phyloP scores from a whole-genome alignment of 2,888 invertebrate genomes.

The Tenthredo mesomela region DNA sequence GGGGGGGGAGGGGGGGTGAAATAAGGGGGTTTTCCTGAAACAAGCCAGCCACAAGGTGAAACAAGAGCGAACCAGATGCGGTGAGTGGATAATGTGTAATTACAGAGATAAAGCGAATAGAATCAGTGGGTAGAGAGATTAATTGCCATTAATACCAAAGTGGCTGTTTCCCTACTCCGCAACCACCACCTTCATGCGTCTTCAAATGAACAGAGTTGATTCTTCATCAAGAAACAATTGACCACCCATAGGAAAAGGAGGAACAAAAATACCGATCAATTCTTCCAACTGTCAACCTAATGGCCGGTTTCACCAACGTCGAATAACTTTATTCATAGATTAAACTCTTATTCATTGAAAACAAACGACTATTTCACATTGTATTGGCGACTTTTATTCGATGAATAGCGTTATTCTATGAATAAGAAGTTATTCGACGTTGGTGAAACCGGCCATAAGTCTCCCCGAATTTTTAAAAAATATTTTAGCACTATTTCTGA shows the following conservation, averaged over 20 bases:
- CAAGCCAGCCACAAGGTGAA: conserved; percentile 25
- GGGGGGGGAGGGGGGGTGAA: too few relatives aligned
- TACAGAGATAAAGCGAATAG: conserved; percentile 56
- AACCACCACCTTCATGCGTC: neutral
- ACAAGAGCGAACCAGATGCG: conserved; percentile 26
- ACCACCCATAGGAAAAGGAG: neutral
- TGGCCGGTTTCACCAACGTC: too few relatives aligned
- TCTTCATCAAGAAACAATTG: conserved; percentile 17
- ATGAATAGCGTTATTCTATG: too few relatives aligned
- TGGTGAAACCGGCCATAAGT: too few relatives aligned
- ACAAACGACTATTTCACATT: too few relatives aligned
- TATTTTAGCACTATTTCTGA: neutral
- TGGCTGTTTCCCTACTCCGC: conserved; percentile 19
- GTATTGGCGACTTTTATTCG: too few relatives aligned
- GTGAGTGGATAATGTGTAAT: conserved; percentile 58
- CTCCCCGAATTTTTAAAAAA: neutral
- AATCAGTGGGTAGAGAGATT: conserved; percentile 29
- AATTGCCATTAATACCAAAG: conserved; percentile 46
- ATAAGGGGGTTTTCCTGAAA: conserved; percentile 8
- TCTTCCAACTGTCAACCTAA: neutral
- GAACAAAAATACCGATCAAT: neutral
- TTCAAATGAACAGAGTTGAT: neutral
- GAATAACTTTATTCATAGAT: too few relatives aligned
- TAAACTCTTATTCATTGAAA: too few relatives aligned
- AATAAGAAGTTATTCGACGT: too few relatives aligned